Percentiles rank a stretch among this genome's conserved stretches.
These are phyloP conservation scores for Mayetiola destructor DNA, from an alignment of 2,888 invertebrate genomes.

Conservation along the genomic window DNA sequence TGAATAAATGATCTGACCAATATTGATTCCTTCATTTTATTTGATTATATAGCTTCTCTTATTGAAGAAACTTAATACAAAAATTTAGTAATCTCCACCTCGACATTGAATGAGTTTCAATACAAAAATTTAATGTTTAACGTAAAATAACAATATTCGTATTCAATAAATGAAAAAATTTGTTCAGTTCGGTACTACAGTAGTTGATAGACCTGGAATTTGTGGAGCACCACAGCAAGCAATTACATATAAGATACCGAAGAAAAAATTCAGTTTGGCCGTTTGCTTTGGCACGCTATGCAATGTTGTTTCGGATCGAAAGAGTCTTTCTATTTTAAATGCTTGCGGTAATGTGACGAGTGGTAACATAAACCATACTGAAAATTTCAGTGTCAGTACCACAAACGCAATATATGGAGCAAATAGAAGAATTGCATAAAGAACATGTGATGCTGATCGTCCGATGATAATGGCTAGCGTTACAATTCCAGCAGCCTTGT, in stretches of 20 bases:
- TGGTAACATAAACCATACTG: slow-evolving; percentile 78
- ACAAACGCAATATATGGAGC: slow-evolving; percentile 82
- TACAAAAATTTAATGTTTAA: too few relatives aligned
- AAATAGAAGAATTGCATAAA: slow-evolving; percentile 80
- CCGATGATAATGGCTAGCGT: slow-evolving; percentile 91
- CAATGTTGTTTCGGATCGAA: slow-evolving; percentile 63
- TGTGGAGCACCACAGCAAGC: slow-evolving; percentile 58
- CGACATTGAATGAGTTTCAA: too few relatives aligned
- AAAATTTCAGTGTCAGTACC: slow-evolving; percentile 69
- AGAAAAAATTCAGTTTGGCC: slow-evolving; percentile 77
- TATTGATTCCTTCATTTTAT: too few relatives aligned
- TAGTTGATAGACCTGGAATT: slow-evolving; percentile 35
- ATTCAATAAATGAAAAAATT: too few relatives aligned
- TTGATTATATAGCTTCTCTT: too few relatives aligned
- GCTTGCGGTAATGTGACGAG: slow-evolving; percentile 75
- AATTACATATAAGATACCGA: slow-evolving; percentile 78
- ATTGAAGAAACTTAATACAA: too few relatives aligned
- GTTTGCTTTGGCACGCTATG: slow-evolving; percentile 74
- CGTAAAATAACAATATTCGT: too few relatives aligned
- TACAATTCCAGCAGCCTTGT: slow-evolving; percentile 79
- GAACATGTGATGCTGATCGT: slow-evolving; percentile 74
- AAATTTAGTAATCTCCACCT: too few relatives aligned
- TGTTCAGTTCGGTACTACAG: not conserved
- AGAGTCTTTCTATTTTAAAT: slow-evolving; percentile 79
- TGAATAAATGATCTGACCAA: too few relatives aligned